These are phyloP conservation scores for Circaetus cinerascens DNA, from an alignment of 2,113 vertebrate genomes.

Conservation along the genomic window DNA sequence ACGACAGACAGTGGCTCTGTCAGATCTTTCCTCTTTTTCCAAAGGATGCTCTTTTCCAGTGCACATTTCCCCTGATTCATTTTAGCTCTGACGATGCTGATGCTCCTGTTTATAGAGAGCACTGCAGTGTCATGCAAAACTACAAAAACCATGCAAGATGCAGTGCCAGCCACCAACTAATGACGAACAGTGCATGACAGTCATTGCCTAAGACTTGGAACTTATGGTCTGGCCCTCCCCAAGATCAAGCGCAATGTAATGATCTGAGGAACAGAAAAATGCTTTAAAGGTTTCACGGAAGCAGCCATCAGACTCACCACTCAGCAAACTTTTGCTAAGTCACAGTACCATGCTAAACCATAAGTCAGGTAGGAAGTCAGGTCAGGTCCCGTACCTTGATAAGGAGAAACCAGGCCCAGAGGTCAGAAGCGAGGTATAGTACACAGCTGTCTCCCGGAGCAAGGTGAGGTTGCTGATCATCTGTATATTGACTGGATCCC, in stretches of 20 bases:
- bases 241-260: not conserved
- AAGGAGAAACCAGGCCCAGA: not conserved
- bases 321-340: not conserved
- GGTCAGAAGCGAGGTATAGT: slow-evolving; percentile 26
- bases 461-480: slow-evolving; percentile 31
- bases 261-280: not conserved
- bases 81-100: not conserved
- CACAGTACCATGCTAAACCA: accelerated
- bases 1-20: not conserved
- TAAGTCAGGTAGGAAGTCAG: not conserved
- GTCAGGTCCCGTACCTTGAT: not conserved
- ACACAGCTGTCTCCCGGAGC: not conserved
- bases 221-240: too few species aligned
- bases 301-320: not conserved
- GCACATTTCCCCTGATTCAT: accelerated
- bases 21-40: not conserved
- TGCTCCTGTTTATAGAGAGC: not conserved
- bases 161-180: not conserved
- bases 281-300: not conserved
- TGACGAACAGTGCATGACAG: not conserved
- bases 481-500: not conserved
- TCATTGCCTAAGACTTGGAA: not conserved
- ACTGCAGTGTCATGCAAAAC: not conserved
- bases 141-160: not conserved
- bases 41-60: not conserved